phyloP scores from a whole-genome alignment of 2,113 vertebrate species.

The Actenoides lindsayi region DNA sequence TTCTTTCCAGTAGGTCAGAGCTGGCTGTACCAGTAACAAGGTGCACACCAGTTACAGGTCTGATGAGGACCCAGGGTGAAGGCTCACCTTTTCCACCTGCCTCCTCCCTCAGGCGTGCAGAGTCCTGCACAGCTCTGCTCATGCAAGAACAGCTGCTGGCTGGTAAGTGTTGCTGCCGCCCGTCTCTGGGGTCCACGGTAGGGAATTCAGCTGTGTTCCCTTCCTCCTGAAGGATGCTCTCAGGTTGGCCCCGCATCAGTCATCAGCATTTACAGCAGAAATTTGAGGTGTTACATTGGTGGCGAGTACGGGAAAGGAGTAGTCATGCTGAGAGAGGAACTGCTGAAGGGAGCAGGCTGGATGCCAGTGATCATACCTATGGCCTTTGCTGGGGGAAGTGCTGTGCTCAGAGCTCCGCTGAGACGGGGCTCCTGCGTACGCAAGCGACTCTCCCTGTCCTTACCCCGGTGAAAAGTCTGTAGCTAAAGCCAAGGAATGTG shows the following conservation, averaged over 20 bases:
- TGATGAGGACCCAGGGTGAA: background rate
- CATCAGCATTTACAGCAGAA: background rate
- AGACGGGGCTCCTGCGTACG: rapidly evolving
- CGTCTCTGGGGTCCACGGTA: rapidly evolving
- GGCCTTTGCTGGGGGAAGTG: background rate
- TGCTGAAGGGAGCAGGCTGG: background rate
- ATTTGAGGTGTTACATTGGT: rapidly evolving
- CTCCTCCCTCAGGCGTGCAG: background rate
- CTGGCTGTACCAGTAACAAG: background rate
- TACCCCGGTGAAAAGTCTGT: rapidly evolving
- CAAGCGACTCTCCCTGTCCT: rapidly evolving
- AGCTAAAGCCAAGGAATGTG: background rate
- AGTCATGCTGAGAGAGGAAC: rapidly evolving
- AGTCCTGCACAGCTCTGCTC: background rate
- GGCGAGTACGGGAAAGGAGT: rapidly evolving
- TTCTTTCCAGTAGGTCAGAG: background rate
- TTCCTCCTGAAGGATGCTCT: background rate
- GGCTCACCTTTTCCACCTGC: background rate
- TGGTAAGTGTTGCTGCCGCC: background rate
- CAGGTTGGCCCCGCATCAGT: background rate
- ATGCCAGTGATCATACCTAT: background rate
- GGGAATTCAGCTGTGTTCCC: background rate
- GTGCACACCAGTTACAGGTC: background rate
- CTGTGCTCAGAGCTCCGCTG: background rate
- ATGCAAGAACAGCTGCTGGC: background rate